A percentile compares a stretch with the other conserved stretches of the same genome.
Conservation (phyloP, 1,140 invertebrate species). For the Scaptomyza pallida region DNA sequence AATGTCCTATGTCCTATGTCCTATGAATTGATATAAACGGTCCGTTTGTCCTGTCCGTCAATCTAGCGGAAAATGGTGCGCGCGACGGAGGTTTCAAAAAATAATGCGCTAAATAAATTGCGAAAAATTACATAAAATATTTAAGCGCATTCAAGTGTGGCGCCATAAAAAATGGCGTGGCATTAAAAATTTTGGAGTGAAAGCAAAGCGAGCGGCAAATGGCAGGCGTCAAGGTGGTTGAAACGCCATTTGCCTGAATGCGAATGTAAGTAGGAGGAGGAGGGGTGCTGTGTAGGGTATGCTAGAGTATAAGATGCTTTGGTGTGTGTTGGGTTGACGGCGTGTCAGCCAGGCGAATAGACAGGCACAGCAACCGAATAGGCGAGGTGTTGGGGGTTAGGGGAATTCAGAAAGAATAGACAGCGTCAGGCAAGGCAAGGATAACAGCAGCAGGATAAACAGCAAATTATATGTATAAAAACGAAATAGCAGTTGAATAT, state of each 20-base stretch:
- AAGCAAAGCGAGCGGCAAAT: constrained; percentile 77
- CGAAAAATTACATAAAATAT: constrained; percentile 83
- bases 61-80: constrained; percentile 1
- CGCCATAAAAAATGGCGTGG: constrained; percentile 76
- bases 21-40: constrained; percentile 76
- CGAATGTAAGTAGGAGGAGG: not conserved
- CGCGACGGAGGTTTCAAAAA: constrained; percentile 41
- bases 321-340: constrained; percentile 37
- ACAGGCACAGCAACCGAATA: constrained; percentile 40
- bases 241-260: constrained; percentile 41
- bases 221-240: constrained; percentile 46
- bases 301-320: constrained; percentile 6
- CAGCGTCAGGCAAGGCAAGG: constrained; percentile 24
- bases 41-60: constrained; percentile 22
- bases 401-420: constrained; percentile 21
- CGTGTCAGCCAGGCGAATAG: constrained; percentile 61
- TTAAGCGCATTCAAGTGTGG: constrained; percentile 80
- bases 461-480: constrained; percentile 70
- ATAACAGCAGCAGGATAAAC: constrained; percentile 26
- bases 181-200: constrained; percentile 74
- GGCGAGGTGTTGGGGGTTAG: not conserved
- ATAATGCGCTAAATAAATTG: constrained; percentile 82
- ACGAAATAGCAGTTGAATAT: constrained; percentile 71
- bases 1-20: too few species aligned
- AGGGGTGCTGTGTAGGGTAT: not conserved